These are phyloP conservation scores for Mus caroli DNA, from an alignment of 2,797 vertebrate species.

Conservation along the genomic window DNA sequence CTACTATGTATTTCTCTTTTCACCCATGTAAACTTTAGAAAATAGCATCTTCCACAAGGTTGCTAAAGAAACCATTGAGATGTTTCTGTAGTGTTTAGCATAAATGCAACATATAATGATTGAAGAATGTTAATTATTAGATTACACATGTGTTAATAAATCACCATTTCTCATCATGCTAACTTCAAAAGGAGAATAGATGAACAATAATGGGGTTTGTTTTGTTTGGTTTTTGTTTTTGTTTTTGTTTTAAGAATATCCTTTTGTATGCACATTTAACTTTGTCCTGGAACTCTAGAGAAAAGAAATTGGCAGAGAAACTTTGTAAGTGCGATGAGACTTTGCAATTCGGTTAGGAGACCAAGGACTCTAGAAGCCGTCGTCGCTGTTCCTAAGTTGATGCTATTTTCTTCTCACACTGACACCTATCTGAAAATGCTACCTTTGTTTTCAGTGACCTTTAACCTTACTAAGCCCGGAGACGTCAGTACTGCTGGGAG, in stretches of 20 bases:
- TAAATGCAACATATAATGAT: not conserved
- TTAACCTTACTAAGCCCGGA: conserved; percentile 86
- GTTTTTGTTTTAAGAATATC: not conserved
- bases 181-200: not conserved
- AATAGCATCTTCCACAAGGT: conserved; percentile 14
- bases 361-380: conserved; percentile 34
- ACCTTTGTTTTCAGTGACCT: conserved; percentile 87
- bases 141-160: conserved; percentile 27
- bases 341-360: not conserved
- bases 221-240: too few relatives aligned
- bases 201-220: too few relatives aligned
- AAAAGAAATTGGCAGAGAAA: conserved; percentile 44
- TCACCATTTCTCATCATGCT: not conserved
- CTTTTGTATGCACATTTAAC: not conserved
- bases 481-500: conserved; percentile 87
- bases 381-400: conserved; percentile 40
- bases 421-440: conserved; percentile 10
- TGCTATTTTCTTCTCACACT: conserved; percentile 60
- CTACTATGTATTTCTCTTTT: not conserved
- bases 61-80: conserved; percentile 12
- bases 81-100: not conserved
- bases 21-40: conserved; percentile 42
- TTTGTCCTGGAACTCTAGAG: conserved; percentile 41
- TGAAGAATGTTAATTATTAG: conserved; percentile 19
- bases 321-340: not conserved